Evolutionary conservation across 2,797 vertebrate species (phyloP), one percentile per base, ranked within the genome.

Genomic region (Xyrichtys novacula): DNA sequence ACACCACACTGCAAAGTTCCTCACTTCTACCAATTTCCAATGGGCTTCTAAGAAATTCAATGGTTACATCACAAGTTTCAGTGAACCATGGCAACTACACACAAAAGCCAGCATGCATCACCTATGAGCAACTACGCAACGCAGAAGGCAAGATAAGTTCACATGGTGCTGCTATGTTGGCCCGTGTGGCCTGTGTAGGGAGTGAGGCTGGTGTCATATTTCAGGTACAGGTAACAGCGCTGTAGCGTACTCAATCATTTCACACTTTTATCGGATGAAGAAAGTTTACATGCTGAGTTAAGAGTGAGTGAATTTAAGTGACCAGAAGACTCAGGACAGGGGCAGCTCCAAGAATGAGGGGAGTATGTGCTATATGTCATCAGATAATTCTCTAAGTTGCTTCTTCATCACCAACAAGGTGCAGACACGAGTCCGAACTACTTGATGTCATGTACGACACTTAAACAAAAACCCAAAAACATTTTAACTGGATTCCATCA

Each of bases 1-100:
- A 69, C 89, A 90, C 86, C 90, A 81, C 76, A 84, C 78, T 76
- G 87, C 71, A 34, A 90, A 29, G 74, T 90, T 92, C 76, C 83
- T 83, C 79, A 79, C 81, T 62, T 71, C 78, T 66, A 80, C 80
- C 76, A 34, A 44, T 80, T 85, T 88, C 81, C 77, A 76, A 47
- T 15, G 20, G 49, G 55, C 72, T 92, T 91, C 89, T 90, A 77
- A 81, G 85, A 91, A 91, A 84, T 20, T 31, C 48, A 23, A 11
- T 23, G 43, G 76, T 88, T 88, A 86, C 84, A 75, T 89, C 88
- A 87, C 84, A 80, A 74, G 65, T 79, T 64, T 78, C 81, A 74
- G 66, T 43, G 80, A 85, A 79, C 81, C 84, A 70, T 84, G 72
- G 79, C 73, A 80, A 85, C 81, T 25, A 36, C 47, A 81, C 71